phyloP scores from a whole-genome alignment of 2,888 invertebrate species.

The Scrobipalpa atriplicella region DNA sequence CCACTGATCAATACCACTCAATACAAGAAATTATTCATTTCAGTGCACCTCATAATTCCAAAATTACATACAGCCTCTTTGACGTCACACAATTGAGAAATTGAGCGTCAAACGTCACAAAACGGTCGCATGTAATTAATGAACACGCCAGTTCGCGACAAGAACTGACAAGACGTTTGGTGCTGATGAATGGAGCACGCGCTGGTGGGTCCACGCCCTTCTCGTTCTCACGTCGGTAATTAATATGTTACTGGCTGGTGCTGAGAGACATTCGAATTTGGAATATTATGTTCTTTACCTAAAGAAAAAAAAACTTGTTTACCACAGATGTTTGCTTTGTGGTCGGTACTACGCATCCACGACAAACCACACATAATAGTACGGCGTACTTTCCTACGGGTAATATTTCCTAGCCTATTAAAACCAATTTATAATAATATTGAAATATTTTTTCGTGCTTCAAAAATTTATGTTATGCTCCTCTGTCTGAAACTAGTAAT shows the following conservation, averaged over 20 bases:
- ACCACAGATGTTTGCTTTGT: no score
- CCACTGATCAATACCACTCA: no score
- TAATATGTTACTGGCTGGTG: constrained; percentile 6
- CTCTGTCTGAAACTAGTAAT: no score
- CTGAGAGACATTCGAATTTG: neutral
- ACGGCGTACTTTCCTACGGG: no score
- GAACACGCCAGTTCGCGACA: constrained; percentile 19
- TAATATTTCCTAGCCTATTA: no score
- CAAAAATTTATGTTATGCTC: no score
- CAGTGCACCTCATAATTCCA: neutral
- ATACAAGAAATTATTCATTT: neutral
- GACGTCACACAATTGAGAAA: constrained; percentile 24
- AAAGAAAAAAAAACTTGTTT: no score
- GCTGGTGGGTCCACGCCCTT: neutral
- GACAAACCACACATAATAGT: no score
- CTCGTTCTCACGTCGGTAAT: constrained; percentile 18
- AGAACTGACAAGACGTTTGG: constrained; percentile 10
- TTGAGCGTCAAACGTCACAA: constrained; percentile 28
- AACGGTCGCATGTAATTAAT: constrained; percentile 25
- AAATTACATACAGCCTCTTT: neutral
- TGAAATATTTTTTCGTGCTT: no score
- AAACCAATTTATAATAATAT: no score
- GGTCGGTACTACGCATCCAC: no score
- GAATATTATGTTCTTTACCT: neutral
- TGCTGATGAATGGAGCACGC: constrained; percentile 23